A percentile compares a stretch with the other conserved stretches of the same genome.
Evolutionary conservation across 1,140 invertebrate genomes (phyloP).

Genomic region (Procambarus clarkii): DNA sequence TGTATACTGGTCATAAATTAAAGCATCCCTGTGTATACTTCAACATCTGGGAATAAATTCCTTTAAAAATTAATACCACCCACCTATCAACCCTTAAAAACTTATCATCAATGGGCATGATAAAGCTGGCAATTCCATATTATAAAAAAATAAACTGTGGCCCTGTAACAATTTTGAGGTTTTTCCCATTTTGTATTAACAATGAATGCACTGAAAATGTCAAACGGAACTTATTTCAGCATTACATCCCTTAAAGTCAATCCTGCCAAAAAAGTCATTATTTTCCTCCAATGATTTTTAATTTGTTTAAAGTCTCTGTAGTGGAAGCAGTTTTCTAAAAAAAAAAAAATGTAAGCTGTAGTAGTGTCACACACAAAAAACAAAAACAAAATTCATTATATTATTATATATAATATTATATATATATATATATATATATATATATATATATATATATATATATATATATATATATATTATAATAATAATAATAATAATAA

Average conservation of each 20-base stretch:
- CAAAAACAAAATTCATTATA: not conserved
- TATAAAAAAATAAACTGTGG: not conserved
- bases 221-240: not conserved
- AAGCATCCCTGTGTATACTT: not conserved
- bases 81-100: not conserved
- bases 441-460: not conserved
- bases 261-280: too few species aligned
- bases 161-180: not conserved
- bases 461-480: too few species aligned
- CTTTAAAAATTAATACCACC: not conserved
- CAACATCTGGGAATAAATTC: not conserved
- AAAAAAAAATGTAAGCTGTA: not conserved
- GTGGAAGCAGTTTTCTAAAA: not conserved
- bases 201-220: not conserved
- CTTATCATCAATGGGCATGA: not conserved
- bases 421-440: not conserved
- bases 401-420: not conserved
- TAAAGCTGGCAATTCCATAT: not conserved
- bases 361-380: not conserved
- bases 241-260: not conserved
- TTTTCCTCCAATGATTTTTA: too few species aligned
- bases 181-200: not conserved
- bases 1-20: slow-evolving; percentile 12
- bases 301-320: not conserved
- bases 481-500: too few species aligned